Conservation (phyloP, 2,888 invertebrate species). For the Lomographa bimaculata region DNA sequence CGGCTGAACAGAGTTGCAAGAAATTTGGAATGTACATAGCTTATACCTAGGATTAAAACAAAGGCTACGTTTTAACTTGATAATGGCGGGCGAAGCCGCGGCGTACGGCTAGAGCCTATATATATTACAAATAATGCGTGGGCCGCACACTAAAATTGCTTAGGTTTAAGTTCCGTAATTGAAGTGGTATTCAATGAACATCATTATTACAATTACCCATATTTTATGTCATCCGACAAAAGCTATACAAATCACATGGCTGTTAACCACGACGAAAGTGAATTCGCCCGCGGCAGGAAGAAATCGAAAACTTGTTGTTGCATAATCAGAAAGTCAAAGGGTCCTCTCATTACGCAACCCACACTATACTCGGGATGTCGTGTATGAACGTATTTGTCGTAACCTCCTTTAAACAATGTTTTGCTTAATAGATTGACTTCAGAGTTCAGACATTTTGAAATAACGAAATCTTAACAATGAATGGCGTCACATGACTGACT, state of each 20-base stretch:
- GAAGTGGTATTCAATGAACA: too few relatives aligned
- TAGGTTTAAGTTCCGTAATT: too few relatives aligned
- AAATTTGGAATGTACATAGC: too few relatives aligned
- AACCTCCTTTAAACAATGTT: conserved; percentile 18
- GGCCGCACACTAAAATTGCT: too few relatives aligned
- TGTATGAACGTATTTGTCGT: conserved; percentile 22
- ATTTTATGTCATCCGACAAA: conserved; percentile 26
- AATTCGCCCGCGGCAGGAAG: conserved; percentile 60
- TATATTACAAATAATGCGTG: too few relatives aligned
- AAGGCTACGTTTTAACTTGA: too few relatives aligned
- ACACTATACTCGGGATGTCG: conserved; percentile 33
- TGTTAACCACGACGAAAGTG: conserved; percentile 54
- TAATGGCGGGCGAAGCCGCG: too few relatives aligned
- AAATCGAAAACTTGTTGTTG: conserved; percentile 70
- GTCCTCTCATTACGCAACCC: conserved; percentile 61
- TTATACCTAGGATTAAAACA: too few relatives aligned
- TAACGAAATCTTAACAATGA: conserved; percentile 19
- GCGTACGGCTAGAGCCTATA: too few relatives aligned
- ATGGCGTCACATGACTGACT: conserved; percentile 14
- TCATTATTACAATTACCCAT: not conserved
- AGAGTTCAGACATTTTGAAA: too few relatives aligned
- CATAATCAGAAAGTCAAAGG: conserved; percentile 66
- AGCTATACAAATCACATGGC: conserved; percentile 10
- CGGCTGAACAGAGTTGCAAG: too few relatives aligned
- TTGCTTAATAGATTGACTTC: conserved; percentile 11